Evolutionary conservation across 2,113 vertebrate species (phyloP), one percentile per base, ranked within the genome.

Genomic region (Microcebus jonahi): DNA sequence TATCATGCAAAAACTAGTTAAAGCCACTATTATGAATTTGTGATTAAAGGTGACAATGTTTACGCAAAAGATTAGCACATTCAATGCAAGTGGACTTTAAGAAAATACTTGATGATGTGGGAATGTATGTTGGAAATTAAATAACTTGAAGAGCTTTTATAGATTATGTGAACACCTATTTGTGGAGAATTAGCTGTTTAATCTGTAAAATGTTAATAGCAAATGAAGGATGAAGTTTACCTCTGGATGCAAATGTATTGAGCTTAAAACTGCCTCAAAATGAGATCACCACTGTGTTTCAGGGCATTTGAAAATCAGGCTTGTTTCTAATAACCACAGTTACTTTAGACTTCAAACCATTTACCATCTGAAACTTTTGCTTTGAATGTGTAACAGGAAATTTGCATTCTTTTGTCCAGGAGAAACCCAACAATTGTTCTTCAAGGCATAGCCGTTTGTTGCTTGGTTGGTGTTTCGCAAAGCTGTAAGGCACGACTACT

Each of bases 11-110:
- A 21, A 48, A 21, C 12, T 10, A 15, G 23, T 21, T 21, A 4
- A 75, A 67, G 34, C n/a, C 6, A 1, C 75, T 39, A 0, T 71
- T 14, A 29, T 0, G 1, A 36, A 75, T 4, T 71, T 13, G 0
- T 0, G 21, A 15, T 34, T 39, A 36, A 9, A 25, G 12, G 48
- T 1, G 27, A 23, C 7, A 4, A 0, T 31, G 12, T 53, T 23
- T 36, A 31, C 15, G 8, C 18, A 3, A 8, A 0, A 63, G 5
- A 23, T 9, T 10, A 31, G 17, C 20, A 1, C 4, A 5, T 0
- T 25, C 75, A 11, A 0, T 1, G 39, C 48, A 15, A 23, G 1
- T 1, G 50, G 15, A 45, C 48, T 36, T 73, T 20, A 0, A n/a
- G 39, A 34, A 57, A 45, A 21, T 11, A 0, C n/a, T n/a, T 25